Base-by-base conservation (phyloP, 2,797 vertebrate species). In the Anabacerthia variegaticeps region DNA sequence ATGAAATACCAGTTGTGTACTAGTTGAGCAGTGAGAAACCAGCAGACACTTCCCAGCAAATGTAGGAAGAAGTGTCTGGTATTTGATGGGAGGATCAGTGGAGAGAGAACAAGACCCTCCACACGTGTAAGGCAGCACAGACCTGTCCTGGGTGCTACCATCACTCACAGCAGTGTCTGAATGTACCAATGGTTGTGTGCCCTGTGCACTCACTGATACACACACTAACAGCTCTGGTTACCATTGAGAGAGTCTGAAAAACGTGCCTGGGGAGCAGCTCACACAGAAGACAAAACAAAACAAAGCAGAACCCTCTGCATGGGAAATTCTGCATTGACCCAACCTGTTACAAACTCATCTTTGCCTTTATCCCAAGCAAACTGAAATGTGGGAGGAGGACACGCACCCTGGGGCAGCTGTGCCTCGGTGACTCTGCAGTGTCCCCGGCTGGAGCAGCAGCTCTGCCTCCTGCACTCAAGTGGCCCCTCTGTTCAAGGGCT, bases 121-220 rank as follows among this genome's bases (percentile, higher is more conserved):
- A 11, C 5, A 1, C 10, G 44, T 14, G 10, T 36, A 9, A 27
- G 19, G 18, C 52, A 34, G 73, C 48, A 37, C 67, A 65, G 71
- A 28, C 2, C 78, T 14, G 30, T 13, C 75, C 73, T 1, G 36
- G 51, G 75, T 5, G 24, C 68, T 39, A 12, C 10, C 2, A 1
- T 12, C 77, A 10, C 48, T 21, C 44, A 32, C 46, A 32, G 55
- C 49, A 56, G 36, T 4, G 23, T 15, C 55, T 24, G 44, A 34
- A 15, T 9, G 19, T 19, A 1, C 27, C 3, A 10, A 20, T 8
- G 17, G 34, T 41, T 15, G 2, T 36, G 51, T 12, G 36, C 36
- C 37, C 36, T 32, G 34, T 28, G 0, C 55, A 22, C 36, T 41
- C n/a, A 3, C 48, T n/a, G 52, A 21, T 10, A 3, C 0, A 10